These are phyloP conservation scores for Hirtodrosophila trivittata DNA, from an alignment of 2,888 invertebrate genomes.

Conservation along the genomic window DNA sequence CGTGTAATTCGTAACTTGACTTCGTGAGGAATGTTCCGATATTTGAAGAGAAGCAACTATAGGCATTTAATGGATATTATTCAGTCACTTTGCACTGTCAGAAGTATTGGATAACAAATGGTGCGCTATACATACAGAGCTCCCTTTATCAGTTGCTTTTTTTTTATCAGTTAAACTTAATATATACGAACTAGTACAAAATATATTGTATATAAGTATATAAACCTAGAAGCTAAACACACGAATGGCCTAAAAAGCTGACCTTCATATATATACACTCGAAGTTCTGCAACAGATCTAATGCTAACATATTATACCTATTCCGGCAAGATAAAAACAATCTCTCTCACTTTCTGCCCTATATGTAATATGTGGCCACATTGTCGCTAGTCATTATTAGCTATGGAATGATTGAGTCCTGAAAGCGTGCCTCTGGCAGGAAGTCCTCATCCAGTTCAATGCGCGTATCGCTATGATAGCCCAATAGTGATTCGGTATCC, in stretches of 20 bases:
- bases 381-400: constrained; percentile 81
- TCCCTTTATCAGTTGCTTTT: neutral
- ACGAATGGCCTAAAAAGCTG: too few species aligned
- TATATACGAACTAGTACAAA: constrained; percentile 54
- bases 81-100: constrained; percentile 59
- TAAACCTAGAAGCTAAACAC: constrained; percentile 13
- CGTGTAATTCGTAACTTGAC: neutral
- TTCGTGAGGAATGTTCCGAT: neutral
- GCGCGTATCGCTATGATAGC: constrained; percentile 83
- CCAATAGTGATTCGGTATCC: constrained; percentile 92
- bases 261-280: neutral
- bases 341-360: too few species aligned
- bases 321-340: constrained; percentile 1
- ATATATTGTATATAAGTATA: constrained; percentile 16
- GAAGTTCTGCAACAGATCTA: neutral
- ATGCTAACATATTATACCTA: neutral
- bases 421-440: constrained; percentile 82
- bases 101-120: constrained; percentile 51
- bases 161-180: constrained; percentile 21
- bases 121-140: constrained; percentile 28
- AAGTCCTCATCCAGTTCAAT: constrained; percentile 83
- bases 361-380: constrained; percentile 81
- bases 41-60: constrained; percentile 1
- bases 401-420: constrained; percentile 81
- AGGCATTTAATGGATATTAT: constrained; percentile 26